A percentile compares a stretch with the other conserved stretches of the same genome.
phyloP scores from a whole-genome alignment of 2,113 vertebrate species.

The Hippocampus abdominalis region DNA sequence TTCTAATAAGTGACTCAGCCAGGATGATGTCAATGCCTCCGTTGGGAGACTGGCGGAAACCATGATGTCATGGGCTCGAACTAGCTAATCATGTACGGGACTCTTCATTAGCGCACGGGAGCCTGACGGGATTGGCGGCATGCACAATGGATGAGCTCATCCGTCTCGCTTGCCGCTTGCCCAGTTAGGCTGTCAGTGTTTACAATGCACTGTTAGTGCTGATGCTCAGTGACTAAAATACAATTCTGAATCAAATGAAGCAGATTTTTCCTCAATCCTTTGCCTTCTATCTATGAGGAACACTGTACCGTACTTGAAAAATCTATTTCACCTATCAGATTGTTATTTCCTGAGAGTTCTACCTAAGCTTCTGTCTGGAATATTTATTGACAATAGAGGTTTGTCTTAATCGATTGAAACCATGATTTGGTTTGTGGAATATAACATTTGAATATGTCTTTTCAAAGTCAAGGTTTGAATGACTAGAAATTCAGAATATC shows the following conservation, averaged over 20 bases:
- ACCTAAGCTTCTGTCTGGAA: no score
- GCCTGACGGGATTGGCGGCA: slow-evolving; percentile 47
- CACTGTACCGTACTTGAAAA: not conserved
- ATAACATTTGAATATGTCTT: no score
- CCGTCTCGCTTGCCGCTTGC: slow-evolving; percentile 49
- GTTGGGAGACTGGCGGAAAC: slow-evolving; percentile 29
- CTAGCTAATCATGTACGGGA: slow-evolving; percentile 47
- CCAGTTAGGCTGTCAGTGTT: slow-evolving; percentile 48
- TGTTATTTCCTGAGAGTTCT: no score
- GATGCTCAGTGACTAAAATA: not conserved
- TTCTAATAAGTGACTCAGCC: slow-evolving; percentile 46
- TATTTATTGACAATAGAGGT: no score
- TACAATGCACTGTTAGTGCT: slow-evolving; percentile 37
- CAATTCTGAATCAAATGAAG: not conserved
- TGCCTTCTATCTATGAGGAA: not conserved
- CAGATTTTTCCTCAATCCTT: not conserved
- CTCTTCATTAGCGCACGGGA: slow-evolving; percentile 41
- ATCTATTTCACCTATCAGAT: not conserved
- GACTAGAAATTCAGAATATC: no score
- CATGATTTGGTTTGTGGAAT: no score
- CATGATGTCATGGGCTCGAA: slow-evolving; percentile 49
- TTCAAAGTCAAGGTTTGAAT: no score
- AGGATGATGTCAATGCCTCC: slow-evolving; percentile 54
- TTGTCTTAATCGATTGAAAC: no score
- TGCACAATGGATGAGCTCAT: slow-evolving; percentile 60